Percentiles rank a stretch among this genome's conserved stretches.
These are phyloP conservation scores for Rhipidura dahli DNA, from an alignment of 2,113 vertebrate genomes.

Conservation along the genomic window DNA sequence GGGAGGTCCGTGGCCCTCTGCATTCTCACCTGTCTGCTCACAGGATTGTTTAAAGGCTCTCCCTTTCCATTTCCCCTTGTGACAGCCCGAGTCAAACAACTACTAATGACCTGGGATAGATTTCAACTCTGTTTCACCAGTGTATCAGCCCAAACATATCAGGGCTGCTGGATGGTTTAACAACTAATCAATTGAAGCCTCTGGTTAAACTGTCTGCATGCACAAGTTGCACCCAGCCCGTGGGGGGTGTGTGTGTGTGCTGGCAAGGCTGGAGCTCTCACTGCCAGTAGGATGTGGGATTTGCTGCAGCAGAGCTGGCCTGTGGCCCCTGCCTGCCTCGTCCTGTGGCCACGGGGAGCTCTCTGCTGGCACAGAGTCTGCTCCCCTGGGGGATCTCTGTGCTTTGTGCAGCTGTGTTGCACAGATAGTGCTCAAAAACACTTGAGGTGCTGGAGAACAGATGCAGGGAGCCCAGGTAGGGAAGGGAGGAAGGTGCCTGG, in stretches of 20 bases:
- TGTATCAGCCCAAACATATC: conserved; percentile 67
- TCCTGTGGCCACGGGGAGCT: not conserved
- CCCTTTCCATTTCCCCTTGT: conserved; percentile 62
- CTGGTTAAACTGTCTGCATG: conserved; percentile 57
- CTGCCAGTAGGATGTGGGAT: not conserved
- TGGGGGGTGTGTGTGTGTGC: not conserved
- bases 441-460: not conserved
- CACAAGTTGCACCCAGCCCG: conserved; percentile 16
- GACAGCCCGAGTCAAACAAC: conserved; percentile 62
- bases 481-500: not conserved
- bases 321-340: not conserved
- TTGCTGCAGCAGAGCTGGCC: not conserved
- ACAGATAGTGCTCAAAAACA: not conserved
- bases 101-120: conserved; percentile 69
- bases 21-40: conserved; percentile 26
- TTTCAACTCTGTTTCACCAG: conserved; percentile 65
- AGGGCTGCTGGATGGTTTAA: conserved; percentile 65
- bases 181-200: conserved; percentile 70
- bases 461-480: not conserved
- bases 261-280: not conserved
- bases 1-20: conserved; percentile 37
- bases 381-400: not conserved
- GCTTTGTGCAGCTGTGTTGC: not conserved
- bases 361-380: not conserved
- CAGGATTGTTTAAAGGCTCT: conserved; percentile 57